phyloP scores from a whole-genome alignment of 2,888 invertebrate genomes.

The Eristalis intricaria region DNA sequence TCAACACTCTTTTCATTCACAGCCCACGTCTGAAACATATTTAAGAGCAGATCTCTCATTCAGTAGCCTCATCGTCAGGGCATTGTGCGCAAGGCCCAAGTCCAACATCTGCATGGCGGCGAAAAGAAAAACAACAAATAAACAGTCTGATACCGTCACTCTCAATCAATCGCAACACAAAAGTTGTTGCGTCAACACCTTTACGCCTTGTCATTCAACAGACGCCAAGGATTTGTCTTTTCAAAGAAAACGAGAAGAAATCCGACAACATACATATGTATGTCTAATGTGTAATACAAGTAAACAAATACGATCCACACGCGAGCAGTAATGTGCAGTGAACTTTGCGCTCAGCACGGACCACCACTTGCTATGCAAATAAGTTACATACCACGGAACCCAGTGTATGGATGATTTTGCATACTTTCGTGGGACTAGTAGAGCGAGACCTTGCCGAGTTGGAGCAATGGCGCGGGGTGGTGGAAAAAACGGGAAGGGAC shows the following conservation, averaged over 20 bases:
- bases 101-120: conserved; percentile 11
- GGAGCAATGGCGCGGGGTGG: neutral
- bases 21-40: neutral
- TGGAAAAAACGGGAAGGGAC: neutral
- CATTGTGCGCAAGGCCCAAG: neutral
- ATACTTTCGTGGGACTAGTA: neutral
- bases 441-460: neutral
- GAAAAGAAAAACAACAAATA: conserved; percentile 6
- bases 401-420: conserved; percentile 11
- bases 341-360: conserved; percentile 38
- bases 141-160: conserved; percentile 29
- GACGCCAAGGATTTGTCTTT: conserved; percentile 1
- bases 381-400: conserved; percentile 33
- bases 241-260: neutral
- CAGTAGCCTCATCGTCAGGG: neutral
- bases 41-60: neutral
- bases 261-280: conserved; percentile 4
- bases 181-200: conserved; percentile 55
- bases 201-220: conserved; percentile 8
- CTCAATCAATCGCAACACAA: conserved; percentile 36
- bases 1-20: neutral
- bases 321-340: conserved; percentile 39
- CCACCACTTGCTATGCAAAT: conserved; percentile 49
- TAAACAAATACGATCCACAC: neutral
- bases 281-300: neutral